Evolutionary conservation across 2,797 vertebrate genomes (phyloP).

Genomic region (Sebastes oblongus): DNA sequence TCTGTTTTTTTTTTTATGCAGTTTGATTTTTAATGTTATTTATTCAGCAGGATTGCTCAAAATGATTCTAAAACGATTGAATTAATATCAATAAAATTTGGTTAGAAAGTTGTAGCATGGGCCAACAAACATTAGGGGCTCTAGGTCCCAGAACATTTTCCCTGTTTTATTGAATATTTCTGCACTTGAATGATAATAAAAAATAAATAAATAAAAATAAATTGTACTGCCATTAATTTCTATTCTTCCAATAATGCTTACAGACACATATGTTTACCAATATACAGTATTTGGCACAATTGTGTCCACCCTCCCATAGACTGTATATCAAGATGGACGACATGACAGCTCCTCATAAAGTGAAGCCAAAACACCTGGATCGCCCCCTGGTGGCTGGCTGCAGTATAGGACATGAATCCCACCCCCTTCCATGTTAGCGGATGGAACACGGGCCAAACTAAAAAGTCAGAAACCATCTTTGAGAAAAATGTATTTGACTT

Average conservation of each 20-base stretch:
- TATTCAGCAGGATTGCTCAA: not conserved
- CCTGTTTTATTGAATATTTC: not conserved
- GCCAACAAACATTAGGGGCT: not conserved
- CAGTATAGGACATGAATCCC: rapidly evolving
- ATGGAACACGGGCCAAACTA: too few species aligned
- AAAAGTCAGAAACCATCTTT: too few species aligned
- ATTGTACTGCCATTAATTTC: too few species aligned
- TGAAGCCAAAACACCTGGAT: too few species aligned
- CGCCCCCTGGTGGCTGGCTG: too few species aligned
- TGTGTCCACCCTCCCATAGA: too few species aligned
- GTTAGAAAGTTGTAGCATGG: not conserved
- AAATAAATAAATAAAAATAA: too few species aligned
- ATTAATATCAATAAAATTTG: not conserved
- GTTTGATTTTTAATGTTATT: not conserved
- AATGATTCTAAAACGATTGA: not conserved
- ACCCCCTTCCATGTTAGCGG: rapidly evolving
- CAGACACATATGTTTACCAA: not conserved
- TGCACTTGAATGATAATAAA: not conserved
- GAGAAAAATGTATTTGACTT: too few species aligned
- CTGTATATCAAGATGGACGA: too few species aligned
- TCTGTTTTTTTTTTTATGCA: not conserved
- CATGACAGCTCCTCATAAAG: too few species aligned
- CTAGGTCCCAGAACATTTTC: not conserved
- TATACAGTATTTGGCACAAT: too few species aligned
- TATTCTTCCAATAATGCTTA: not conserved